These are phyloP conservation scores for Hassar affinis DNA, from an alignment of 2,113 vertebrate species.

Conservation along the genomic window DNA sequence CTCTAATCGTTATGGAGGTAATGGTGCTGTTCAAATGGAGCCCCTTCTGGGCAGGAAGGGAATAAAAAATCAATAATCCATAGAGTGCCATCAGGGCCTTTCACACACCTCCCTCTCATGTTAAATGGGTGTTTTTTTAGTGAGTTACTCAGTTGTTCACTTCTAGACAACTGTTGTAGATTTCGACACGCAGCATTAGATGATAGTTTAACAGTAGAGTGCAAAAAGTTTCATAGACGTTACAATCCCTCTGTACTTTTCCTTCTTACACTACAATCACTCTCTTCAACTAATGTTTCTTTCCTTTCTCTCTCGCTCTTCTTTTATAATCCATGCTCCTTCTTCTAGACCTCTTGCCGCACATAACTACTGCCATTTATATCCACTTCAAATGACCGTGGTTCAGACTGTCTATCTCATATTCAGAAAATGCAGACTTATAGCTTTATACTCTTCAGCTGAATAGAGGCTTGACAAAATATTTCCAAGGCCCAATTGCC, in stretches of 20 bases:
- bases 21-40: slow-evolving; percentile 94
- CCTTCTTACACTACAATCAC: slow-evolving; percentile 5
- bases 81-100: slow-evolving; percentile 85
- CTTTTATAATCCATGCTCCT: slow-evolving; percentile 76
- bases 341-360: slow-evolving; percentile 76
- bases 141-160: slow-evolving; percentile 19
- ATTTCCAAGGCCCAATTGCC: slow-evolving; percentile 84
- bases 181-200: slow-evolving; percentile 24
- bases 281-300: not conserved
- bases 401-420: slow-evolving; percentile 81
- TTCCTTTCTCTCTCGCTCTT: slow-evolving; percentile 42
- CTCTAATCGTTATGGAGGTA: slow-evolving; percentile 97
- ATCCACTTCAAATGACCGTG: slow-evolving; percentile 86
- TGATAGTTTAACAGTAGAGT: slow-evolving; percentile 9
- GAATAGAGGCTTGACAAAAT: slow-evolving; percentile 86
- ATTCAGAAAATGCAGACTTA: slow-evolving; percentile 76
- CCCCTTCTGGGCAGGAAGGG: slow-evolving; percentile 86
- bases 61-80: slow-evolving; percentile 99
- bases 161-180: slow-evolving; percentile 30
- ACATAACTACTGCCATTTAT: slow-evolving; percentile 84
- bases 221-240: slow-evolving; percentile 11
- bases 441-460: slow-evolving; percentile 80
- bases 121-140: slow-evolving; percentile 61
- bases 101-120: slow-evolving; percentile 45
- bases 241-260: not conserved